Evolutionary conservation across 2,888 invertebrate genomes (phyloP).

Genomic region (Hypselothyrea guttata): DNA sequence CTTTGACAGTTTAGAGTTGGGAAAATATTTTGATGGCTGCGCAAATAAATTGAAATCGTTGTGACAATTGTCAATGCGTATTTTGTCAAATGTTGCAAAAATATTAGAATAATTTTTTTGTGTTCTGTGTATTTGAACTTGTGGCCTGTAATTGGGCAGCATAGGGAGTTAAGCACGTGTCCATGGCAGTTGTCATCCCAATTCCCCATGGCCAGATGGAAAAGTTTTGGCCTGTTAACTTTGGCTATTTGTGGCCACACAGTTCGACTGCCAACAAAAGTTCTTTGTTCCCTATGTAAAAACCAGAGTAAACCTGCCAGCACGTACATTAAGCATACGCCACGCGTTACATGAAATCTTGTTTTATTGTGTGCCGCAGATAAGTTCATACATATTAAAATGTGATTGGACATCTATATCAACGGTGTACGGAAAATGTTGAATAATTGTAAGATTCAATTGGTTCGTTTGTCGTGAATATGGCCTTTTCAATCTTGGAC

Average conservation of each 20-base stretch:
- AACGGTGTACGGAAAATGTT: constrained; percentile 47
- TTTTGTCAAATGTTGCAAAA: constrained; percentile 31
- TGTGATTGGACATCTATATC: neutral
- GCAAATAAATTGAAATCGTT: constrained; percentile 65
- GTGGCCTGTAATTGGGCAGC: constrained; percentile 37
- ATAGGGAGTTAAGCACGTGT: constrained; percentile 37
- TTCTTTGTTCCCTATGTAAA: neutral
- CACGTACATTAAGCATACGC: constrained; percentile 40
- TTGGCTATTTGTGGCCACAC: constrained; percentile 38
- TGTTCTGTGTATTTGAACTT: constrained; percentile 4
- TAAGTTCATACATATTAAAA: neutral
- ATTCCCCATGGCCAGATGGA: constrained; percentile 18
- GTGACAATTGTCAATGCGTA: constrained; percentile 57
- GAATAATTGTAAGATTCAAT: constrained; percentile 32
- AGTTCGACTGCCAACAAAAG: neutral
- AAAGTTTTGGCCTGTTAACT: constrained; percentile 21
- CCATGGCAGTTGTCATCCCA: constrained; percentile 27
- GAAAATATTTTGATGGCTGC: constrained; percentile 43
- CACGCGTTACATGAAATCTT: constrained; percentile 15
- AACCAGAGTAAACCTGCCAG: constrained; percentile 15
- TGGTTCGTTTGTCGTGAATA: constrained; percentile 49
- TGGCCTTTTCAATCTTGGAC: constrained; percentile 41
- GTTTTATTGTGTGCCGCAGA: neutral
- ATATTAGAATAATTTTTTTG: constrained; percentile 18
- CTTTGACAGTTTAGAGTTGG: constrained; percentile 37